These are phyloP conservation scores for Anthopleura xanthogrammica DNA, from an alignment of 92 coral and sea anemone genomes.

Conservation along the genomic window DNA sequence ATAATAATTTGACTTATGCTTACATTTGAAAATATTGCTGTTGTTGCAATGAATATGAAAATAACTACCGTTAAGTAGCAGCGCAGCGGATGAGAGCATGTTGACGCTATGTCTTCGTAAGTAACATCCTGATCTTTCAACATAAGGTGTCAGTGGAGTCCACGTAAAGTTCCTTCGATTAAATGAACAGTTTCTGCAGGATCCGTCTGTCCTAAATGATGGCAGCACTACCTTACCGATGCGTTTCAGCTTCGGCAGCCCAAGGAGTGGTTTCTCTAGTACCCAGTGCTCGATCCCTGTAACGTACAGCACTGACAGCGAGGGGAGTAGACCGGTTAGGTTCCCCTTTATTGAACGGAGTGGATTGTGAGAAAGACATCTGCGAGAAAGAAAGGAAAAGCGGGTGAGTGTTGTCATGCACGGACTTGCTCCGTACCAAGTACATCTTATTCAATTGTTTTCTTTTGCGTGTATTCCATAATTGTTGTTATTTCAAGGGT, in stretches of 20 bases:
- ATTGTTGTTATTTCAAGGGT: no score
- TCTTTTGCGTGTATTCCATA: no score
- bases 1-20: no score
- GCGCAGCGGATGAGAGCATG: background rate
- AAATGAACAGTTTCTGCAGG: background rate
- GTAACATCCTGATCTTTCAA: background rate
- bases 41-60: background rate
- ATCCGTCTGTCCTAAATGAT: background rate
- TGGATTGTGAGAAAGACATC: constrained; percentile 5
- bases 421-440: no score
- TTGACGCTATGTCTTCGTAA: background rate
- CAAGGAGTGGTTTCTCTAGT: constrained; percentile 9
- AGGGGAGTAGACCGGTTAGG: background rate
- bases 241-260: background rate
- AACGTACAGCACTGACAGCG: constrained; percentile 6
- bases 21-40: no score
- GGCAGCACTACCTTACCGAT: background rate
- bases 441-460: no score
- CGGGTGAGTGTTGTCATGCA: background rate
- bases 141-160: background rate
- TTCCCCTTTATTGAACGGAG: background rate
- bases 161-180: background rate
- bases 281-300: constrained; percentile 17
- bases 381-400: background rate
- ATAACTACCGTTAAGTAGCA: background rate